Conservation (phyloP, 2,113 vertebrate species). For the Heteronetta atricapilla region DNA sequence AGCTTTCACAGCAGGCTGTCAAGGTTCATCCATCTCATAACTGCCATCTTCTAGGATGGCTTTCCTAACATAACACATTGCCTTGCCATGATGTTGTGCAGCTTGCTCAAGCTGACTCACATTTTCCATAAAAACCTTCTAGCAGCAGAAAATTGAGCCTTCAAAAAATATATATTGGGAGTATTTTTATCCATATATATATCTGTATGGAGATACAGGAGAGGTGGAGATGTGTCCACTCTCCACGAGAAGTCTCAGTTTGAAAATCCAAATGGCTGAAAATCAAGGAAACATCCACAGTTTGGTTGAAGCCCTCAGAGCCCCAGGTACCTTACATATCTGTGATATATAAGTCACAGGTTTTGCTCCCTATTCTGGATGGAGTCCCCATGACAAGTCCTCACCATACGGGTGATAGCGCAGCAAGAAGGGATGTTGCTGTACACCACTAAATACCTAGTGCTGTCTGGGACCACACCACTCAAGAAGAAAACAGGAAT, state of each 20-base stretch:
- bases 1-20: background rate
- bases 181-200: background rate
- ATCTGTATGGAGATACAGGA: background rate
- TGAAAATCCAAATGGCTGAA: background rate
- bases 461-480: rapidly evolving
- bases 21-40: background rate
- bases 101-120: background rate
- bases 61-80: background rate
- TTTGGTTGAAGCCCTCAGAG: background rate
- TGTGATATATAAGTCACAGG: background rate
- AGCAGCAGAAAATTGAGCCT: background rate
- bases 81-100: background rate
- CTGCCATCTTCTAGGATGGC: background rate
- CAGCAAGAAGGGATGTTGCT: background rate
- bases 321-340: background rate
- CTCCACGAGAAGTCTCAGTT: background rate
- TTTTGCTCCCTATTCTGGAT: background rate
- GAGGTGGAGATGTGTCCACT: background rate
- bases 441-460: background rate
- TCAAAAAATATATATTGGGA: background rate
- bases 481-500: background rate
- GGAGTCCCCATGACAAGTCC: rapidly evolving
- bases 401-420: rapidly evolving
- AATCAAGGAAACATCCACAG: background rate
- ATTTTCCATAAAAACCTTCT: background rate